phyloP scores from a whole-genome alignment of 1,140 invertebrate species.

The Leptopilina clavipes region DNA sequence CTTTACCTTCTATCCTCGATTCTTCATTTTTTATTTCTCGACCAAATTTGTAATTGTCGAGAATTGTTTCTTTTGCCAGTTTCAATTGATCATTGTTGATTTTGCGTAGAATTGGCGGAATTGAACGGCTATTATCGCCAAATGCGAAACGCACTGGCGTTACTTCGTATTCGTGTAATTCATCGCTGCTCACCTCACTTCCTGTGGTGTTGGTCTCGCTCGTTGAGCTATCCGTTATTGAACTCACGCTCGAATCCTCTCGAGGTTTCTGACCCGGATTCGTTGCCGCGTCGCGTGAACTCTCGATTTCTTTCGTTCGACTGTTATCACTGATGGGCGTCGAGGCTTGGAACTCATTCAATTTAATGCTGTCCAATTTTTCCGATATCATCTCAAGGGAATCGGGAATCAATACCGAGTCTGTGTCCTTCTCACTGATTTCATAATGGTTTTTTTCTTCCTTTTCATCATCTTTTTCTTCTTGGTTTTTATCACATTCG shows the following conservation, averaged over 20 bases:
- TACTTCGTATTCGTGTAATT: conserved; percentile 65
- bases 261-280: conserved; percentile 24
- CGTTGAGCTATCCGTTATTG: conserved; percentile 57
- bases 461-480: conserved; percentile 18
- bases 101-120: not conserved
- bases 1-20: not conserved
- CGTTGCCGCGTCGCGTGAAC: not conserved
- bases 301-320: conserved; percentile 8
- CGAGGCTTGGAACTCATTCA: not conserved
- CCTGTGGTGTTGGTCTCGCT: conserved; percentile 64
- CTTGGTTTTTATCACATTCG: too few relatives aligned
- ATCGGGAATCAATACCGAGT: conserved; percentile 65
- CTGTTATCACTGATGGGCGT: not conserved
- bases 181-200: conserved; percentile 67
- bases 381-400: conserved; percentile 64
- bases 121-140: not conserved
- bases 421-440: conserved; percentile 39
- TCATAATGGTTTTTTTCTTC: conserved; percentile 37
- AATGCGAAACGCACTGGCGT: conserved; percentile 36
- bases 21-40: conserved; percentile 26
- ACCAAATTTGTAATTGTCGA: conserved; percentile 16
- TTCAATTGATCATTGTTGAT: not conserved
- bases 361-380: conserved; percentile 5
- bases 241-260: conserved; percentile 30
- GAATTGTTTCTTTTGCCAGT: conserved; percentile 2